These are phyloP conservation scores for Cottoperca gobio DNA, from an alignment of 2,797 vertebrate species.

Conservation along the genomic window DNA sequence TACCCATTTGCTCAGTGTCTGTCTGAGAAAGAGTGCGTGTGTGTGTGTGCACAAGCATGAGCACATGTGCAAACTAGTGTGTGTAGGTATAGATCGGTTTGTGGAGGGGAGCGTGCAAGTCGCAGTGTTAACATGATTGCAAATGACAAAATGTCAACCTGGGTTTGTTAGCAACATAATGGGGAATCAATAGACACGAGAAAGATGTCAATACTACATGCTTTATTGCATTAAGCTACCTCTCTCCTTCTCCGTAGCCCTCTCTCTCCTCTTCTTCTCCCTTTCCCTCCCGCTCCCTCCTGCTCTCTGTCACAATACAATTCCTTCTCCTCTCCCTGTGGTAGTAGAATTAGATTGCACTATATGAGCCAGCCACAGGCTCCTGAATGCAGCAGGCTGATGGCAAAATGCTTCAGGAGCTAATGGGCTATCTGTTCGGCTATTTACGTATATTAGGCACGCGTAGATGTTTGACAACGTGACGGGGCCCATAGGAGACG, in stretches of 20 bases:
- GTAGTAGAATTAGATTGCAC: conserved; percentile 81
- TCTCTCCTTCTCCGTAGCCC: conserved; percentile 75
- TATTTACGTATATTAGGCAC: conserved; percentile 67
- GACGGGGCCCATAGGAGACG: conserved; percentile 17
- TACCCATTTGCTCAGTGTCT: conserved; percentile 40
- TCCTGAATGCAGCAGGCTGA: conserved; percentile 65
- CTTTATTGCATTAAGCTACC: conserved; percentile 87
- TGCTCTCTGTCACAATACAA: conserved; percentile 72
- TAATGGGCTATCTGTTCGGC: conserved; percentile 69
- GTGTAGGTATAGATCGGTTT: conserved; percentile 80
- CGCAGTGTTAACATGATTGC: conserved; percentile 88
- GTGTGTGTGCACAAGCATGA: conserved; percentile 41
- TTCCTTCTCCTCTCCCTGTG: conserved; percentile 63
- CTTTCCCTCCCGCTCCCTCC: conserved; percentile 64
- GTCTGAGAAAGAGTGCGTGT: conserved; percentile 33
- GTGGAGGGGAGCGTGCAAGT: conserved; percentile 79
- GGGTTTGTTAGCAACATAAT: conserved; percentile 90
- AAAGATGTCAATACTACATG: conserved; percentile 89
- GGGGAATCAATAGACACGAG: conserved; percentile 88
- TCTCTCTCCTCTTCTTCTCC: conserved; percentile 62
- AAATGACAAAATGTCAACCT: conserved; percentile 91
- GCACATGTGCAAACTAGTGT: conserved; percentile 68
- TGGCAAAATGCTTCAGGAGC: conserved; percentile 66
- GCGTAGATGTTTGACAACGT: conserved; percentile 52
- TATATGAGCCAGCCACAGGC: conserved; percentile 68